Conservation (phyloP, 2,113 vertebrate genomes). For the Microcebus jonahi region DNA sequence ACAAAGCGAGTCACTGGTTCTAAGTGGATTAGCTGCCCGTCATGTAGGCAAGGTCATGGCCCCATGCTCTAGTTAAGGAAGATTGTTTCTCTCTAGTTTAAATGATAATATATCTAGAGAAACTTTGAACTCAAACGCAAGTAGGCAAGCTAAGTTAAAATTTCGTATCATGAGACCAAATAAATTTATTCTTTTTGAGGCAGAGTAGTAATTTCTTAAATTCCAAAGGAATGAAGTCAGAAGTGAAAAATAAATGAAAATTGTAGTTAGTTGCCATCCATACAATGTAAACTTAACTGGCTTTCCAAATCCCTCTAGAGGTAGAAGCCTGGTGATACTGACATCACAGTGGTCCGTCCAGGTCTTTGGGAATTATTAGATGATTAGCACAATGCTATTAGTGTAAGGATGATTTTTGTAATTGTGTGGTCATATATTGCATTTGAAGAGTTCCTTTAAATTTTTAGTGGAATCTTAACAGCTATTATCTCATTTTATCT, state of each 20-base stretch:
- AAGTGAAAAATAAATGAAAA: conserved; percentile 41
- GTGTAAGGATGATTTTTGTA: conserved; percentile 33
- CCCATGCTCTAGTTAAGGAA: conserved; percentile 68
- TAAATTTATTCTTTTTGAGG: conserved; percentile 38
- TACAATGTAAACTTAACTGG: not conserved
- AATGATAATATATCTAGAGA: conserved; percentile 65
- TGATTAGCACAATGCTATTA: conserved; percentile 52
- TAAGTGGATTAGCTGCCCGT: conserved; percentile 73
- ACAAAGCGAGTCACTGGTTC: conserved; percentile 67
- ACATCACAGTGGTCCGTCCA: not conserved
- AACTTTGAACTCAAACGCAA: conserved; percentile 64
- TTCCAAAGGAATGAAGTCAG: conserved; percentile 26
- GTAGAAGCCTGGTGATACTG: conserved; percentile 20
- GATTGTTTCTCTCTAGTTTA: conserved; percentile 69
- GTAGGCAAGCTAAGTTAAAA: conserved; percentile 57
- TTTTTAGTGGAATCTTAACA: conserved; percentile 47
- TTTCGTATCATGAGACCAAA: conserved; percentile 55
- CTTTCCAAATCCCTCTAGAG: conserved; percentile 20
- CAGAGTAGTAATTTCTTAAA: conserved; percentile 2
- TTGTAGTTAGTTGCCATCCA: not conserved
- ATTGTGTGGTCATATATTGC: conserved; percentile 27
- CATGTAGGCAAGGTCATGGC: conserved; percentile 72
- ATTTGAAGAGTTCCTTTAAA: conserved; percentile 57
- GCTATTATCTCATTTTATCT: conserved; percentile 57
- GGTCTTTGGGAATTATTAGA: conserved; percentile 47